phyloP scores from a whole-genome alignment of 1,140 invertebrate species.

The Drosophila serrata region DNA sequence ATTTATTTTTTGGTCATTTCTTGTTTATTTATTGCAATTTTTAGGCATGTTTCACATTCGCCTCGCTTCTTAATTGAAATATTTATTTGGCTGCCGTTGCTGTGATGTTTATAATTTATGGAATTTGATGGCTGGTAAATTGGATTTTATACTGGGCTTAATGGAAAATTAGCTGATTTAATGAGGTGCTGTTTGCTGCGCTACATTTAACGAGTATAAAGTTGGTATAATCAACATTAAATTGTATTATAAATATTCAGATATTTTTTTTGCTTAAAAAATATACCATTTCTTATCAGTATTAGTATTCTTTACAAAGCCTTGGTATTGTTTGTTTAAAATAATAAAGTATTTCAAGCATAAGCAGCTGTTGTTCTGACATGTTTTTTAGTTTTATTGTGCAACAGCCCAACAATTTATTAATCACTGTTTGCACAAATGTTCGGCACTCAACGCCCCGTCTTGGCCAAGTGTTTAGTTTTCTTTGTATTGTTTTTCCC shows the following conservation, averaged over 20 bases:
- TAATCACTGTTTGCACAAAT: slow-evolving; percentile 68
- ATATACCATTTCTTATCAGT: neutral
- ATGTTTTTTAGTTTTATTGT: slow-evolving; percentile 51
- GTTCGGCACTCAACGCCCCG: slow-evolving; percentile 44
- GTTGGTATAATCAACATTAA: neutral
- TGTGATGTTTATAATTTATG: slow-evolving; percentile 74
- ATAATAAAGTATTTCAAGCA: slow-evolving; percentile 1
- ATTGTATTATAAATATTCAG: neutral
- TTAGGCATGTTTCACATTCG: slow-evolving; percentile 73
- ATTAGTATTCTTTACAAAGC: neutral
- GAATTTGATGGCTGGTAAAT: slow-evolving; percentile 60
- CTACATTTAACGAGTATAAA: slow-evolving; percentile 31
- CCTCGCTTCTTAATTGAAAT: slow-evolving; percentile 69
- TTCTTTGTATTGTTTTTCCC: slow-evolving; percentile 7
- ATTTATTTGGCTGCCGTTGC: slow-evolving; percentile 48
- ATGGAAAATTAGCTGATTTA: slow-evolving; percentile 70
- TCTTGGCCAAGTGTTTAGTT: slow-evolving; percentile 51
- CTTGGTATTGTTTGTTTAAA: slow-evolving; percentile 11
- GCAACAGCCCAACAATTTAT: slow-evolving; percentile 52
- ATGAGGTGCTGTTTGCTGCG: slow-evolving; percentile 30
- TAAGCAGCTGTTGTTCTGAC: slow-evolving; percentile 46
- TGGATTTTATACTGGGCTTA: slow-evolving; percentile 48
- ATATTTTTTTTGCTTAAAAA: neutral
- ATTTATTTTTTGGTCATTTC: slow-evolving; percentile 50
- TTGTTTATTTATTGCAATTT: slow-evolving; percentile 75